Conservation (phyloP, 1,140 invertebrate species). For the Rhysida immarginata region DNA sequence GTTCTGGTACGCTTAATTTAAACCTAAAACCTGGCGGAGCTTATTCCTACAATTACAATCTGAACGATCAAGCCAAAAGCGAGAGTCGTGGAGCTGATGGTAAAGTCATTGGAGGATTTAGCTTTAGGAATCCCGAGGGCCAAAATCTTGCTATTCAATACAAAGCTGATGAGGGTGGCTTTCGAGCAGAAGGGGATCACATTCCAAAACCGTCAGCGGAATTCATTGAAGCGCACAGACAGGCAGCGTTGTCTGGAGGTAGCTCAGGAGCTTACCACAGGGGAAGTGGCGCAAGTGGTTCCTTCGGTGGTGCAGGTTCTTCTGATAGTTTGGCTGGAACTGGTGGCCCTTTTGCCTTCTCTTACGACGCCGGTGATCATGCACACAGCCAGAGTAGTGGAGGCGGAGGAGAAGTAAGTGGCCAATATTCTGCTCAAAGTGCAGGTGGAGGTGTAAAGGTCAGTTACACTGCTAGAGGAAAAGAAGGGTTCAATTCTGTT, state of each 20-base stretch:
- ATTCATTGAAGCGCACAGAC: not conserved
- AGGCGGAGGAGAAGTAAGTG: not conserved
- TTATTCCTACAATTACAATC: conserved; percentile 17
- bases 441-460: not conserved
- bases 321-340: too few relatives aligned
- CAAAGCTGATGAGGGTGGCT: conserved; percentile 42
- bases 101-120: conserved; percentile 43
- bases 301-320: too few relatives aligned
- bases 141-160: conserved; percentile 44
- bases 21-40: not conserved
- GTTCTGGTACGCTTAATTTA: not conserved
- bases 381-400: too few relatives aligned
- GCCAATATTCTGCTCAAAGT: not conserved
- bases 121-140: conserved; percentile 35
- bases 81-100: conserved; percentile 41
- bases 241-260: not conserved
- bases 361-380: too few relatives aligned
- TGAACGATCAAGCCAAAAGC: conserved; percentile 15
- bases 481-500: too few relatives aligned
- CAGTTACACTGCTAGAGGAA: not conserved
- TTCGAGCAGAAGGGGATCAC: conserved; percentile 35
- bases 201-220: conserved; percentile 13
- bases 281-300: not conserved
- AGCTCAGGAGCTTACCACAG: not conserved
- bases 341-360: not conserved